phyloP scores from a whole-genome alignment of 35 echinoderm and acorn worm genomes.

The Acanthaster planci region DNA sequence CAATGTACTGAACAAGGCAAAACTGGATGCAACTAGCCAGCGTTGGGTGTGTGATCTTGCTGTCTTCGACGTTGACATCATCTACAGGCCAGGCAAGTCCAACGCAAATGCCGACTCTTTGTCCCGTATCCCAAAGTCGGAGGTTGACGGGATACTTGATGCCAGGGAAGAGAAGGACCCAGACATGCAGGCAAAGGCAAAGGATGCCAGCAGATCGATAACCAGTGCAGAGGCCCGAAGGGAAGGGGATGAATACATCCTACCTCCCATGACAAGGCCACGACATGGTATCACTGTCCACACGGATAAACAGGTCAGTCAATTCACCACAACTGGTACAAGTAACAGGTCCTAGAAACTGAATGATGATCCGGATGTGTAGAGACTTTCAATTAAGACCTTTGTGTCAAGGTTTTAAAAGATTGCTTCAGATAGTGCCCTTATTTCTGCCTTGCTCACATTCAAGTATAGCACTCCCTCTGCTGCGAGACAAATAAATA shows the following conservation, averaged over 20 bases:
- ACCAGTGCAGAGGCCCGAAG: too few relatives aligned
- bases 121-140: not conserved
- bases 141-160: too few relatives aligned
- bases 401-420: slow-evolving; percentile 43
- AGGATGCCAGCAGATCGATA: too few relatives aligned
- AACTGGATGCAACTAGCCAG: slow-evolving; percentile 24
- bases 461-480: slow-evolving; percentile 28
- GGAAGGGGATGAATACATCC: too few relatives aligned
- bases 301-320: too few relatives aligned
- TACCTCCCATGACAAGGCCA: too few relatives aligned
- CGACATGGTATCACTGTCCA: too few relatives aligned
- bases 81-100: slow-evolving; percentile 10
- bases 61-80: not conserved
- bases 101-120: slow-evolving; percentile 41
- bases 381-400: not conserved
- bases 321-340: too few relatives aligned
- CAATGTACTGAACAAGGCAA: not conserved
- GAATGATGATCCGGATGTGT: slow-evolving; percentile 14
- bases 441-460: slow-evolving; percentile 39
- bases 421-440: slow-evolving; percentile 44
- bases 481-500: too few relatives aligned
- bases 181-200: too few relatives aligned
- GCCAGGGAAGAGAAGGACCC: too few relatives aligned
- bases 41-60: slow-evolving; percentile 31
- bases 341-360: too few relatives aligned